phyloP scores from a whole-genome alignment of 2,888 invertebrate species.

The Patella pellucida region DNA sequence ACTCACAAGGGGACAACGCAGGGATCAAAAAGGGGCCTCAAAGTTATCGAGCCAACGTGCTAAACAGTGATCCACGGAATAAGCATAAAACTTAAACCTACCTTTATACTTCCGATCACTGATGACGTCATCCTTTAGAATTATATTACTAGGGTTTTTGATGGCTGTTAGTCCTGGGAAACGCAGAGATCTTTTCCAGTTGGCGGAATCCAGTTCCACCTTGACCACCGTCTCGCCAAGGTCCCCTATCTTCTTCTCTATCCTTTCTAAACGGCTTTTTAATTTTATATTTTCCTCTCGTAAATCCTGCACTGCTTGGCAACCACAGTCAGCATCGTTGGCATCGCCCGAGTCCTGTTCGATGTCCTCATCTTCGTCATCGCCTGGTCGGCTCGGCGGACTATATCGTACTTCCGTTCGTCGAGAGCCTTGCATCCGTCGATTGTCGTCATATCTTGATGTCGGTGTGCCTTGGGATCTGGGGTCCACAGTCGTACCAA shows the following conservation, averaged over 20 bases:
- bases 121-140: slow-evolving; percentile 2
- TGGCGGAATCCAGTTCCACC: slow-evolving; percentile 14
- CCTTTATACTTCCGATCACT: slow-evolving; percentile 24
- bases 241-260: slow-evolving; percentile 20
- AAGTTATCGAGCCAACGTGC: too few species aligned
- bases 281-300: slow-evolving; percentile 14
- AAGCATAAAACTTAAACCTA: background rate
- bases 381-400: background rate
- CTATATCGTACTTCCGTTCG: too few species aligned
- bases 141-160: slow-evolving; percentile 2
- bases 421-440: too few species aligned
- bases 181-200: slow-evolving; percentile 20
- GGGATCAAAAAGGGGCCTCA: too few species aligned
- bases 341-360: background rate
- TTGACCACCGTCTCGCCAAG: slow-evolving; percentile 15
- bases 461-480: background rate
- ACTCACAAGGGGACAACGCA: too few species aligned
- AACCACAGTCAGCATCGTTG: background rate
- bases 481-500: background rate
- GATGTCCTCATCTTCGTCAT: background rate
- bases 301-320: background rate
- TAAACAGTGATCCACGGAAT: background rate
- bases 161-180: slow-evolving; percentile 23
- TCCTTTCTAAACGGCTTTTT: slow-evolving; percentile 1
- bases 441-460: background rate